Percentiles rank a stretch among this genome's conserved stretches.
Conservation (phyloP, 1,140 invertebrate species). For the Drosophila prosaltans region DNA sequence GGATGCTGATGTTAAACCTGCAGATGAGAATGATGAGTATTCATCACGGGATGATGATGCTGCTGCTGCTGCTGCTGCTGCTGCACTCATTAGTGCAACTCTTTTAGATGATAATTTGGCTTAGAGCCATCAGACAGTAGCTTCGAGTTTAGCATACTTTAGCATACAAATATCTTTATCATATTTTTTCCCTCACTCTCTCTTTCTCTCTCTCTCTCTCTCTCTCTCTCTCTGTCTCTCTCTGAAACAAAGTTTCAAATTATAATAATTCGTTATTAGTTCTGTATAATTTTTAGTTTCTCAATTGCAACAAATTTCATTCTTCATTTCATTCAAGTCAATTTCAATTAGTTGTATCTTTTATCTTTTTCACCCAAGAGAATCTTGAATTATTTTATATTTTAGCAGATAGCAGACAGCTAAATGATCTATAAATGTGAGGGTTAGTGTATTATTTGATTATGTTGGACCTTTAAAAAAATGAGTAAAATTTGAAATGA, state of each 20-base stretch:
- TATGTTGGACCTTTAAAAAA: too few species aligned
- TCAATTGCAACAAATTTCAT: too few species aligned
- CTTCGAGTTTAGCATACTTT: conserved; percentile 19
- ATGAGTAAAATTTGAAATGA: too few species aligned
- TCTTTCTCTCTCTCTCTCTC: background rate
- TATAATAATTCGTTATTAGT: conserved; percentile 7
- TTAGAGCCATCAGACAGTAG: conserved; percentile 31
- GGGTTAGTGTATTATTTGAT: too few species aligned
- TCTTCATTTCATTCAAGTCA: too few species aligned
- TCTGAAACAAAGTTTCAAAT: background rate
- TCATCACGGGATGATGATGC: background rate
- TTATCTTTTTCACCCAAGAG: too few species aligned
- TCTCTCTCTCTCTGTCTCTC: background rate
- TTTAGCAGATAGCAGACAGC: too few species aligned
- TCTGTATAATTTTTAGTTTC: background rate
- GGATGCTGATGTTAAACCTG: conserved; percentile 25
- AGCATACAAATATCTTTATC: conserved; percentile 6
- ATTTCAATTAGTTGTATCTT: too few species aligned
- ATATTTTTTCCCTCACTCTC: background rate
- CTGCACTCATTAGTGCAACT: conserved; percentile 62
- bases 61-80: conserved; percentile 40
- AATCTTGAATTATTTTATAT: too few species aligned
- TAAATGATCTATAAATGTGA: too few species aligned
- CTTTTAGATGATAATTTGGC: conserved; percentile 73
- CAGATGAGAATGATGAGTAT: conserved; percentile 1